A percentile compares a stretch with the other conserved stretches of the same genome.
Evolutionary conservation across 2,113 vertebrate species (phyloP).

Genomic region (Ciconia boyciana): DNA sequence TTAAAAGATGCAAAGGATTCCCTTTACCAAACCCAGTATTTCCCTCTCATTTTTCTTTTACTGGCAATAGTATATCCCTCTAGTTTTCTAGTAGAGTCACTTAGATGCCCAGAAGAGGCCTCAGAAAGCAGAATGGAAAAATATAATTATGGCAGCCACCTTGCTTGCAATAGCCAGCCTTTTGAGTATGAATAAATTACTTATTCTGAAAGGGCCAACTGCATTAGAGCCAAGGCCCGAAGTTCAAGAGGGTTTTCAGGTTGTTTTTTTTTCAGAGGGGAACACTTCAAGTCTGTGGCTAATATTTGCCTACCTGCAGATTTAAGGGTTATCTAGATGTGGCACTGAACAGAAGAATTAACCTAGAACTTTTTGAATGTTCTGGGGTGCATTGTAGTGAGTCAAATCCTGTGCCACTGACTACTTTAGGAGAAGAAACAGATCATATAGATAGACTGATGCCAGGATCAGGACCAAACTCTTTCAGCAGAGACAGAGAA

Average conservation of each 20-base stretch:
- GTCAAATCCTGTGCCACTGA: neutral
- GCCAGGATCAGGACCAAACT: neutral
- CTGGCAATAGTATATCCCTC: neutral
- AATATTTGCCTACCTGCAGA: neutral
- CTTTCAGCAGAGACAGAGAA: neutral
- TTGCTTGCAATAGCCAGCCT: neutral
- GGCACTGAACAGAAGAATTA: neutral
- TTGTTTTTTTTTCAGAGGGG: too few relatives aligned
- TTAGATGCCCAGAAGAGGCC: neutral
- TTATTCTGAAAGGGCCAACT: neutral
- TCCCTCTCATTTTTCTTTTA: neutral
- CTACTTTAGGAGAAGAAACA: neutral
- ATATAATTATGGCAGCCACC: neutral
- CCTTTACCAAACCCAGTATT: neutral
- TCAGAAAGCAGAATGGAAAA: neutral
- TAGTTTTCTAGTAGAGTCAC: neutral
- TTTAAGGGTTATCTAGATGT: neutral
- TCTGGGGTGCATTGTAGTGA: neutral
- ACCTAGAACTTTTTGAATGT: neutral
- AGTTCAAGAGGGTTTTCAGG: neutral
- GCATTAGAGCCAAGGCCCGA: neutral
- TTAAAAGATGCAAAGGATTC: neutral
- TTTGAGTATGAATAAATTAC: neutral
- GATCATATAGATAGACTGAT: neutral
- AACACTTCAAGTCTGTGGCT: neutral